A percentile compares a stretch with the other conserved stretches of the same genome.
phyloP scores from a whole-genome alignment of 2,797 vertebrate genomes.

The Loriculus beryllinus region DNA sequence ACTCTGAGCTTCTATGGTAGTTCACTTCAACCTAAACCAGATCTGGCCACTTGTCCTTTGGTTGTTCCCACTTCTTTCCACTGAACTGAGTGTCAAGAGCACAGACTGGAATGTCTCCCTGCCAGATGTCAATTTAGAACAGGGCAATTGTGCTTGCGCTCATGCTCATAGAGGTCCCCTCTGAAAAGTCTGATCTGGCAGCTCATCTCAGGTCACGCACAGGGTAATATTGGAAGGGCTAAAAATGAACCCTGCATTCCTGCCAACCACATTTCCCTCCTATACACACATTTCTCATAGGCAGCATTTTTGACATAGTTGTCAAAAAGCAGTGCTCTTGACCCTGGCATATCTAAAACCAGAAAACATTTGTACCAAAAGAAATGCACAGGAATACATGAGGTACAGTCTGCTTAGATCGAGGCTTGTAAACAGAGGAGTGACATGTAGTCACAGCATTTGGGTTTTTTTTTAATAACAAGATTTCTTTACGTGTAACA shows the following conservation, averaged over 20 bases:
- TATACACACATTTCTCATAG: background rate
- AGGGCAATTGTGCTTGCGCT: background rate
- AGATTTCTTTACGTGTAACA: background rate
- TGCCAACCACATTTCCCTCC: background rate
- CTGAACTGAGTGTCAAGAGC: background rate
- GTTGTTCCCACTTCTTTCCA: background rate
- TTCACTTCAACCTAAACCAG: background rate
- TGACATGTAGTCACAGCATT: background rate
- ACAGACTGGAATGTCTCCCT: background rate
- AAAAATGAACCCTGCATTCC: background rate
- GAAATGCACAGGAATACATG: background rate
- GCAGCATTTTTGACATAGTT: background rate
- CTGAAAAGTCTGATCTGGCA: background rate
- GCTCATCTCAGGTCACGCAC: background rate
- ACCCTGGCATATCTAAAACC: background rate
- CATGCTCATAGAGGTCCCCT: background rate
- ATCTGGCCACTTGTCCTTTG: background rate
- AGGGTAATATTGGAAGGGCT: background rate
- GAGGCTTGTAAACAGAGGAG: background rate
- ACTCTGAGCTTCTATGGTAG: background rate
- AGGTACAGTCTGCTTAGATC: background rate
- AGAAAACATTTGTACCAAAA: background rate
- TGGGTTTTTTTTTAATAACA: background rate
- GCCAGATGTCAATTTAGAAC: background rate
- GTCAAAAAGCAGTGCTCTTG: background rate